These are phyloP conservation scores for Lateolabrax maculatus DNA, from an alignment of 2,797 vertebrate species.

Conservation along the genomic window DNA sequence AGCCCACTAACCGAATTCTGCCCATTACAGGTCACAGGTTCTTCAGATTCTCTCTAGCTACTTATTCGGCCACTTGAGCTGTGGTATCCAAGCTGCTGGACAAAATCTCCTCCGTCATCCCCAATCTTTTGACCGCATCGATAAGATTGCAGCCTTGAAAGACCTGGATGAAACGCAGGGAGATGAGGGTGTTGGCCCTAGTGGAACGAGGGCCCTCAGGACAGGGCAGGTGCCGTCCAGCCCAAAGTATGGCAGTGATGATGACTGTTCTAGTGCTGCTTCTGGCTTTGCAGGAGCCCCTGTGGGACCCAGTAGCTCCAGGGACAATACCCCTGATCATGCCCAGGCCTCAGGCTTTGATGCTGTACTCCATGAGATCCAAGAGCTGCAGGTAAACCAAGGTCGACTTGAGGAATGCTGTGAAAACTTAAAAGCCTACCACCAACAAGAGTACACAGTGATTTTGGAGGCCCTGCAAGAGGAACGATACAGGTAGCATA, in stretches of 20 bases:
- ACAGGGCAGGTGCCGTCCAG: slow-evolving; percentile 88
- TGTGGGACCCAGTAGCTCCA: slow-evolving; percentile 86
- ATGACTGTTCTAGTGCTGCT: slow-evolving; percentile 90
- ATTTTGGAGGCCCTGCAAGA: slow-evolving; percentile 91
- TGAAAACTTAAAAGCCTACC: slow-evolving; percentile 88
- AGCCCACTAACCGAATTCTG: not conserved
- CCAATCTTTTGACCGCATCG: slow-evolving; percentile 91
- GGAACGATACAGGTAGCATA: slow-evolving; percentile 87
- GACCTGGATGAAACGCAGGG: slow-evolving; percentile 89
- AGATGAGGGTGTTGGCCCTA: slow-evolving; percentile 78
- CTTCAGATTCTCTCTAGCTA: slow-evolving; percentile 86
- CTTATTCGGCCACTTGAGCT: slow-evolving; percentile 90
- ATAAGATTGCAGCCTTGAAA: slow-evolving; percentile 90
- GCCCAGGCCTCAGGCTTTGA: slow-evolving; percentile 87
- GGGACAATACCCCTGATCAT: slow-evolving; percentile 88
- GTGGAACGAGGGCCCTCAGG: slow-evolving; percentile 48
- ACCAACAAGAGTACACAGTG: slow-evolving; percentile 89
- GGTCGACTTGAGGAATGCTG: slow-evolving; percentile 88
- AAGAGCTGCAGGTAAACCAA: slow-evolving; percentile 90
- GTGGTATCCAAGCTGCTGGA: slow-evolving; percentile 90
- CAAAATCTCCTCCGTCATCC: slow-evolving; percentile 89
- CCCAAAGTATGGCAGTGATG: slow-evolving; percentile 90
- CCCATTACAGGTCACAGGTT: slow-evolving; percentile 86
- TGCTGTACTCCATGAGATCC: slow-evolving; percentile 88
- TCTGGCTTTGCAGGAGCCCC: slow-evolving; percentile 88